phyloP scores from a whole-genome alignment of 2,797 vertebrate species.

The Phoeniculus purpureus region DNA sequence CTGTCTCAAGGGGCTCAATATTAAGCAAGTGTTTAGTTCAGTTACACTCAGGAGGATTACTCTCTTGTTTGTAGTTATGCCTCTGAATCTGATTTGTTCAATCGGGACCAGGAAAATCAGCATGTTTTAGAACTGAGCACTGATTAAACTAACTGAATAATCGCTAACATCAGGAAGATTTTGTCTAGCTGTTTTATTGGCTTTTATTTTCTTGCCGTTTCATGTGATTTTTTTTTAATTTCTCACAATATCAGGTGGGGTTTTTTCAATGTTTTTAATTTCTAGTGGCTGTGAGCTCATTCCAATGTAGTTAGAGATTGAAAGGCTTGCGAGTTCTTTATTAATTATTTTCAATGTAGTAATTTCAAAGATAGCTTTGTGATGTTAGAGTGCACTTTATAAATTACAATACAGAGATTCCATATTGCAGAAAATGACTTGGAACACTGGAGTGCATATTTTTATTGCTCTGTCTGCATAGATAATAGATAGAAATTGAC shows the following conservation, averaged over 20 bases:
- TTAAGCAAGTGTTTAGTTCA: neutral
- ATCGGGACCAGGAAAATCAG: neutral
- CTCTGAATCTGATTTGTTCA: neutral
- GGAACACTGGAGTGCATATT: slow-evolving; percentile 3
- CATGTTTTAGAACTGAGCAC: neutral
- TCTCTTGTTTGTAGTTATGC: neutral
- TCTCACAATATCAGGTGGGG: neutral
- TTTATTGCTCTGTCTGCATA: slow-evolving; percentile 15
- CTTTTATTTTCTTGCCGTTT: neutral
- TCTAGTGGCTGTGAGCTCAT: neutral
- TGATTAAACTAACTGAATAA: neutral
- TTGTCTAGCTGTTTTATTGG: neutral
- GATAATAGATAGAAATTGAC: slow-evolving; percentile 35
- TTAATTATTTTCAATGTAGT: slow-evolving; percentile 32
- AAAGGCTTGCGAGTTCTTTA: slow-evolving; percentile 14
- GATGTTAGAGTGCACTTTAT: neutral
- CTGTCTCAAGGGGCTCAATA: neutral
- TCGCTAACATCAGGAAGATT: neutral
- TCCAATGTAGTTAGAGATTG: neutral
- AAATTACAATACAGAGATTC: slow-evolving; percentile 30
- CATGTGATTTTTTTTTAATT: neutral
- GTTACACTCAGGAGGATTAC: accelerated
- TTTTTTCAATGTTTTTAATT: neutral
- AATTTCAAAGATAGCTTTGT: slow-evolving; percentile 49
- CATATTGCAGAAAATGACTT: slow-evolving; percentile 7